Percentiles rank a stretch among this genome's conserved stretches.
Evolutionary conservation across 2,113 vertebrate species (phyloP).

Genomic region (Sander vitreus): DNA sequence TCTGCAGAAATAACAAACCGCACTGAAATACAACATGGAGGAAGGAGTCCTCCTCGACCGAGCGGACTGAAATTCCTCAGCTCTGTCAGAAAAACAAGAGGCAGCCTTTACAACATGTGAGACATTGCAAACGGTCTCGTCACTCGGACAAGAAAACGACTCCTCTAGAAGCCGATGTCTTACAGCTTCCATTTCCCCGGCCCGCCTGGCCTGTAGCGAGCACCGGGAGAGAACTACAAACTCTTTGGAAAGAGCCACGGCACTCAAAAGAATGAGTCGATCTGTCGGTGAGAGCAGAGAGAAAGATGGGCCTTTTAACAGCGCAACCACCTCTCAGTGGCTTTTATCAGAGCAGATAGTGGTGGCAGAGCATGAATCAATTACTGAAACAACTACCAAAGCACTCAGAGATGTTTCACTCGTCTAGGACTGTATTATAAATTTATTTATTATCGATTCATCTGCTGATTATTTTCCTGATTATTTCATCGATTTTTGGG

Average conservation of each 20-base stretch:
- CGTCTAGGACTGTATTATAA: neutral
- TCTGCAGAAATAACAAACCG: slow-evolving; percentile 46
- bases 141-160: slow-evolving; percentile 35
- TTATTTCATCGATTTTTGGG: neutral
- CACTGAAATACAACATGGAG: slow-evolving; percentile 53
- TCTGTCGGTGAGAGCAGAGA: slow-evolving; percentile 6
- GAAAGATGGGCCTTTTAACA: slow-evolving; percentile 5
- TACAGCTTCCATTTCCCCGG: neutral
- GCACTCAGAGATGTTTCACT: slow-evolving; percentile 27
- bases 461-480: neutral
- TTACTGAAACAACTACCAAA: slow-evolving; percentile 17
- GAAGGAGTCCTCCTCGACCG: slow-evolving; percentile 24
- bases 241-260: slow-evolving; percentile 8
- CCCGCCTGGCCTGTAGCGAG: neutral
- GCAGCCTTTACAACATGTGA: slow-evolving; percentile 15
- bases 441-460: neutral
- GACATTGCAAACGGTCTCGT: slow-evolving; percentile 22
- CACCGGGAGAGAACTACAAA: slow-evolving; percentile 11
- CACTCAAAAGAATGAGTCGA: slow-evolving; percentile 28
- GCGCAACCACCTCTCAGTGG: slow-evolving; percentile 11
- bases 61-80: slow-evolving; percentile 61
- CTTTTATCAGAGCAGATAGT: slow-evolving; percentile 9
- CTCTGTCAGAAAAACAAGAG: slow-evolving; percentile 39
- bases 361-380: neutral
- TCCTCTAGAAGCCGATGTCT: neutral